Evolutionary conservation across 2,888 invertebrate genomes (phyloP).

Genomic region (Drosophila cyrtoloma): DNA sequence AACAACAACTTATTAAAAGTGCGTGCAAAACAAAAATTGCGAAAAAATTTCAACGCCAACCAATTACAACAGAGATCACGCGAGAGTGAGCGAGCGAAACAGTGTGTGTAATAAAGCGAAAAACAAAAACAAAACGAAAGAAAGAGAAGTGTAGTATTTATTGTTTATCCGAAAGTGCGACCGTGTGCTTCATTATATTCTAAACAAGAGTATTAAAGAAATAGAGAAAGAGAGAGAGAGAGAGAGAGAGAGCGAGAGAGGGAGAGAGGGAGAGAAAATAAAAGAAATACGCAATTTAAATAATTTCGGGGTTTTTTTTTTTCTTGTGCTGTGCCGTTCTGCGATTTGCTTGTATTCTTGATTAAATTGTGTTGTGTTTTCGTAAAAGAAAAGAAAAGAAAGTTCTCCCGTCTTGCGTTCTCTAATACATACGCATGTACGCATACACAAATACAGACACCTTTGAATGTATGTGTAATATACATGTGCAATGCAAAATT

Average conservation of each 20-base stretch:
- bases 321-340: neutral
- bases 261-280: neutral
- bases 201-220: conserved; percentile 1
- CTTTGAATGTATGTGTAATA: conserved; percentile 48
- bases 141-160: neutral
- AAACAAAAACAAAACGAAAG: conserved; percentile 4
- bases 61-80: conserved; percentile 1
- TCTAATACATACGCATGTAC: conserved; percentile 35
- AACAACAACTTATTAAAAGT: conserved; percentile 32
- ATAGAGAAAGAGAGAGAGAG: neutral
- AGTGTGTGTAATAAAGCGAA: conserved; percentile 3
- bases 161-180: conserved; percentile 21
- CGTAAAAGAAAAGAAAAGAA: conserved; percentile 3
- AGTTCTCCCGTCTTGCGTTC: conserved; percentile 28
- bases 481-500: conserved; percentile 83
- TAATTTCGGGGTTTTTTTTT: conserved; percentile 4
- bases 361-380: conserved; percentile 2
- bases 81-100: neutral
- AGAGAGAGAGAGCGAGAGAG: neutral
- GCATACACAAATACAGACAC: conserved; percentile 39
- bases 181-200: conserved; percentile 11
- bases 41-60: conserved; percentile 4
- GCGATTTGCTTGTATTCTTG: neutral
- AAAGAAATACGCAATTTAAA: neutral
- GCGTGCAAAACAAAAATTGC: conserved; percentile 43